Base-by-base conservation (phyloP, 1,140 invertebrate genomes). In the Aphis craccivora region DNA sequence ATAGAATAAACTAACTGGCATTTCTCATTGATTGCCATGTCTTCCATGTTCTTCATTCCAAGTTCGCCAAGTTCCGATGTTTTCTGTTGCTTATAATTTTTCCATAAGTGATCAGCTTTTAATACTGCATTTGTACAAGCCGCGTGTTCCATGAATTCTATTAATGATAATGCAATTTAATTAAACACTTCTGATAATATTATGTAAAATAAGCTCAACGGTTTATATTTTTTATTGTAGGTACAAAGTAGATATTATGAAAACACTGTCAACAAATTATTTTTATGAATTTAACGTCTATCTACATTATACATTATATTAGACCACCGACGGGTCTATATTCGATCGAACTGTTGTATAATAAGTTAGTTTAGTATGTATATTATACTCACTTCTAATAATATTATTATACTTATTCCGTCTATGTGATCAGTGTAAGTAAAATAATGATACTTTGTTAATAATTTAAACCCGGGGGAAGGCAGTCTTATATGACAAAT, bases 71-170 rank as follows among this genome's bases (percentile, higher is more conserved):
- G 18, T 18, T 18, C 9, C 14, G n/a, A 14, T 11, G n/a, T 6
- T 14, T n/a, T 0, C 0, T n/a, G 2, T 0, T 67, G 11, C 25
- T 5, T 0, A 35, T 18, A 76, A 0, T 76, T 4, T 4, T n/a
- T 1, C 60, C 60, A 76, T 18, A 35, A 5, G 0, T n/a, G 30
- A 1, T 76, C 60, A n/a, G 60, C 60, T 6, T n/a, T 6, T n/a
- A 76, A 76, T 4, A 76, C n/a, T n/a, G 30, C 30, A 6, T 76
- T 76, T 0, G 60, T 6, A 5, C 60, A 76, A n/a, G 30, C 0
- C 5, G 4, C 3, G 60, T 76, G n/a, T n/a, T 76, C 60, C n/a
- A n/a, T 76, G 1, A 76, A 76, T 76, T 76, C 60, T 76, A 5
- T 18, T 30, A n/a, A 76, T 1, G 30, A n/a, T n/a, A n/a, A n/a